A percentile compares a stretch with the other conserved stretches of the same genome.
These are phyloP conservation scores for Rhynchophorus ferrugineus DNA, from an alignment of 1,140 invertebrate genomes.

Conservation along the genomic window DNA sequence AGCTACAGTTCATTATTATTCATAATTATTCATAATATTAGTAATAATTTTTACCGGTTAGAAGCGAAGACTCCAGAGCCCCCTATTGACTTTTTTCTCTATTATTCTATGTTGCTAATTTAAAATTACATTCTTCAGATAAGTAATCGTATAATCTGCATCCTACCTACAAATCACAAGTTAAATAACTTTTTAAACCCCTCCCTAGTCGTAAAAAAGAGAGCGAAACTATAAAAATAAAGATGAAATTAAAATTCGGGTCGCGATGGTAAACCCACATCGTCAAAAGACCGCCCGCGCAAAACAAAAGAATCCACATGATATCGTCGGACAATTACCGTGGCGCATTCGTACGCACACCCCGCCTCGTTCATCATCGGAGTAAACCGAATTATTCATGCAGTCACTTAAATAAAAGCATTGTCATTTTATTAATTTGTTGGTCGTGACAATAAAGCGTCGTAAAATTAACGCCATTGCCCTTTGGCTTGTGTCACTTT, in stretches of 20 bases:
- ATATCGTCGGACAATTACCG: neutral
- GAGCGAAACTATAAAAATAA: too few relatives aligned
- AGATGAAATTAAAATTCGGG: neutral
- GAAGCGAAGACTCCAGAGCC: too few relatives aligned
- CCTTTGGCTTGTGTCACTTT: neutral
- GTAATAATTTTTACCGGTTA: too few relatives aligned
- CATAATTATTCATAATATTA: too few relatives aligned
- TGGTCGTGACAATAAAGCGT: neutral
- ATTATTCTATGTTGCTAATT: too few relatives aligned
- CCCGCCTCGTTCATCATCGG: neutral
- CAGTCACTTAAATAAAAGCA: neutral
- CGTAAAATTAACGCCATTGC: neutral
- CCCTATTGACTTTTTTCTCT: too few relatives aligned
- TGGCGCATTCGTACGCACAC: neutral
- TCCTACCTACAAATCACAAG: too few relatives aligned
- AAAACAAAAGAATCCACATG: neutral
- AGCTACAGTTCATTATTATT: too few relatives aligned
- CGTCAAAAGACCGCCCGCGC: neutral
- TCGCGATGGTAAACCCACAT: neutral
- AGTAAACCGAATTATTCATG: neutral
- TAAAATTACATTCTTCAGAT: too few relatives aligned
- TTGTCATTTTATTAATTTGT: neutral
- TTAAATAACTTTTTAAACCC: too few relatives aligned
- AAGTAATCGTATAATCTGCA: too few relatives aligned
- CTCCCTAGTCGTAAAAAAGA: too few relatives aligned